These are phyloP conservation scores for Prenolepis imparis DNA, from an alignment of 2,888 invertebrate genomes.

Conservation along the genomic window DNA sequence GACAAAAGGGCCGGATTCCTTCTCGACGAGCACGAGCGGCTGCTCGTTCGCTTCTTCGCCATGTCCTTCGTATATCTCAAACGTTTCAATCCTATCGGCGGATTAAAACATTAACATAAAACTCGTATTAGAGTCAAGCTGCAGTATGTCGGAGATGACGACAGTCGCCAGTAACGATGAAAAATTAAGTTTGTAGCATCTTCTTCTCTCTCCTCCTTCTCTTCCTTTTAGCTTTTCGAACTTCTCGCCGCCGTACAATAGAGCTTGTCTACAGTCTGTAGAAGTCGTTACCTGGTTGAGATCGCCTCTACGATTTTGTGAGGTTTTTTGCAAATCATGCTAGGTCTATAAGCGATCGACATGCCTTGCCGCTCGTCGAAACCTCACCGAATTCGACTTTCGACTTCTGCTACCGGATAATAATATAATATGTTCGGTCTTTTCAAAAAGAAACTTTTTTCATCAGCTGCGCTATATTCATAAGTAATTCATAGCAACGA, in stretches of 20 bases:
- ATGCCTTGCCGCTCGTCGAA: slow-evolving; percentile 39
- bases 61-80: slow-evolving; percentile 47
- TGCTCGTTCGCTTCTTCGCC: slow-evolving; percentile 39
- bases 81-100: slow-evolving; percentile 78
- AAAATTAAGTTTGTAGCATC: slow-evolving; percentile 78
- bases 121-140: slow-evolving; percentile 74
- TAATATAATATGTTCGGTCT: slow-evolving; percentile 24
- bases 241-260: slow-evolving; percentile 69
- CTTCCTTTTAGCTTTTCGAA: slow-evolving; percentile 64
- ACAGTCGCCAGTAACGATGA: slow-evolving; percentile 76
- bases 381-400: slow-evolving; percentile 53
- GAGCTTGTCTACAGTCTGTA: slow-evolving; percentile 58
- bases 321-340: slow-evolving; percentile 79
- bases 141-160: slow-evolving; percentile 53
- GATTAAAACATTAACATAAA: slow-evolving; percentile 83
- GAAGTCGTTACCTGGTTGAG: slow-evolving; percentile 71
- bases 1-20: slow-evolving; percentile 53
- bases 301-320: slow-evolving; percentile 64
- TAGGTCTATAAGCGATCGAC: slow-evolving; percentile 41
- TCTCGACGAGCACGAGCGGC: slow-evolving; percentile 30
- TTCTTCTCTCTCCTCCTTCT: slow-evolving; percentile 55
- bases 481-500: not conserved
- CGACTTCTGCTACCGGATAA: slow-evolving; percentile 53
- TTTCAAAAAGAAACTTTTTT: not conserved
- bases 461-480: not conserved